Base-by-base conservation (phyloP, 2,113 vertebrate genomes). In the Cranoglanis bouderius region DNA sequence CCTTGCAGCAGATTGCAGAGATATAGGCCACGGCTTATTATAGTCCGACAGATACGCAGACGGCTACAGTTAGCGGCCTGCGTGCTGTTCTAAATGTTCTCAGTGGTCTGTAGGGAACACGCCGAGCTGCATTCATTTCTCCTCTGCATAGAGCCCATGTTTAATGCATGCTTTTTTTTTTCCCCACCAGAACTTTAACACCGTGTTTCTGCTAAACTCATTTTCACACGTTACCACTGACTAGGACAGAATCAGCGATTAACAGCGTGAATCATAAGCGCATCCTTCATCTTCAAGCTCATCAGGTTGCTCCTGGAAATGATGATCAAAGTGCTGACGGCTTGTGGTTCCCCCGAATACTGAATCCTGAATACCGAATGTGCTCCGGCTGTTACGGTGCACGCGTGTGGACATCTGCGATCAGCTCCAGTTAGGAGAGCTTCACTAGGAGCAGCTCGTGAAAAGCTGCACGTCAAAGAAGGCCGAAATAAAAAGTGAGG, bases 311-410 rank as follows among this genome's bases (percentile, higher is more conserved):
- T 13, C 72, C 72, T 46, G 2, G 9, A 43, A 43, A 43, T 67
- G 89, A 81, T 86, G 86, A 92, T 92, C 84, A 89, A 61, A 40
- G 70, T 24, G 63, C 80, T 89, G 90, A 91, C 89, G 61, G 89
- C n/a, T 10, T 40, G 38, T 40, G 7, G 35, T 65, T 85, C 24
- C 40, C 40, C 24, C 5, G 12, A 46, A 77, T 46, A 43, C 29
- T 80, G 77, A 16, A 77, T 49, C 10, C 12, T 19, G 16, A 46
- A 14, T 75, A 38, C 38, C 12, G 6, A 53, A 6, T 18, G 49
- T 21, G 32, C 16, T 35, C 78, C 1, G 0, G 7, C 9, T 80
- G 46, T n/a, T 53, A 3, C 2, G 2, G n/a, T 29, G 51, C 51
- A 21, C 1, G 8, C 16, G 1, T 55, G 18, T 51, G 59, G 40